Evolutionary conservation across 2,888 invertebrate genomes (phyloP).

Genomic region (Polyploca ridens): DNA sequence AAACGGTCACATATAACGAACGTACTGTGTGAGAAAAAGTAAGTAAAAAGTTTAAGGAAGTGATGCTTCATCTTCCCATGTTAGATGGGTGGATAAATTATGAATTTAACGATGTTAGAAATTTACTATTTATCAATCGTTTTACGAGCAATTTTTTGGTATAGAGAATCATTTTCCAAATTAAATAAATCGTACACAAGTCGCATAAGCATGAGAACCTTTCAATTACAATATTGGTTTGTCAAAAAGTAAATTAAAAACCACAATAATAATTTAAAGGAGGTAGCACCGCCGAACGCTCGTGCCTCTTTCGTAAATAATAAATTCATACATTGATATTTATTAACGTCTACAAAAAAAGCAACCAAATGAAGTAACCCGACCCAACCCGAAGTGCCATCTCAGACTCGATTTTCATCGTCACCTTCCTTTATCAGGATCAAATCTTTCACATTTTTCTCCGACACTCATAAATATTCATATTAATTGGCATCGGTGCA

Average conservation of each 20-base stretch:
- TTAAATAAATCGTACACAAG: not conserved
- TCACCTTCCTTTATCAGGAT: conserved; percentile 52
- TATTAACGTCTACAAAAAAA: conserved; percentile 44
- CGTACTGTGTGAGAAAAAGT: not conserved
- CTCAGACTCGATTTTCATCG: conserved; percentile 44
- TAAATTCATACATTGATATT: conserved; percentile 6
- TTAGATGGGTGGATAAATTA: not conserved
- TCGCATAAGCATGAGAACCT: not conserved
- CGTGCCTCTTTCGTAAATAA: not conserved
- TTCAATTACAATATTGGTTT: not conserved
- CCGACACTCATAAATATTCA: conserved; percentile 65
- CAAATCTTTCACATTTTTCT: conserved; percentile 61
- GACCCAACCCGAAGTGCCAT: conserved; percentile 25
- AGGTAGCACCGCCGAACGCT: not conserved
- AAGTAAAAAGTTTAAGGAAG: not conserved
- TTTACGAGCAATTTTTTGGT: too few relatives aligned
- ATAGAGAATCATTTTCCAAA: not conserved
- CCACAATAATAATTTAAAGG: too few relatives aligned
- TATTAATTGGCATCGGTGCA: conserved; percentile 49
- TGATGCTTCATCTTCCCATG: not conserved
- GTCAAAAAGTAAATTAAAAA: not conserved
- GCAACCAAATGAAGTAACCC: conserved; percentile 41
- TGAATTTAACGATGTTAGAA: too few relatives aligned
- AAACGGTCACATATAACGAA: not conserved
- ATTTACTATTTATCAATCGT: too few relatives aligned